Evolutionary conservation across 2,888 invertebrate genomes (phyloP).

Genomic region (Drosophila suboccidentalis): DNA sequence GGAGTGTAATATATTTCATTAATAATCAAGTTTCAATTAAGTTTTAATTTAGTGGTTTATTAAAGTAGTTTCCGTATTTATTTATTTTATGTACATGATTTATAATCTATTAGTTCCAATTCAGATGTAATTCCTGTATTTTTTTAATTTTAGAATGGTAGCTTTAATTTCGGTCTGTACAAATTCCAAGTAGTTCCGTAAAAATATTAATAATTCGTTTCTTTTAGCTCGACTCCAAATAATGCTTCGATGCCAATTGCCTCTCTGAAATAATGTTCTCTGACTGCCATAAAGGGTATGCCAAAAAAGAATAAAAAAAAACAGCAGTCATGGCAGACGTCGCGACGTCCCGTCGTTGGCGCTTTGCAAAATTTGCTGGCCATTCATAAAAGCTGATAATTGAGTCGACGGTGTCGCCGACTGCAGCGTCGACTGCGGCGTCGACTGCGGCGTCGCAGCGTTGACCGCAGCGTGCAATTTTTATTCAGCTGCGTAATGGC

Average conservation of each 20-base stretch:
- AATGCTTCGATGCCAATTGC: background rate
- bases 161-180: too few species aligned
- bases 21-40: too few species aligned
- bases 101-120: too few species aligned
- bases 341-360: slow-evolving; percentile 34
- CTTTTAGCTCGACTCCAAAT: background rate
- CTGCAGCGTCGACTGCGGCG: slow-evolving; percentile 3
- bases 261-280: background rate
- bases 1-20: too few species aligned
- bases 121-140: too few species aligned
- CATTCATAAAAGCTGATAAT: slow-evolving; percentile 77
- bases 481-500: slow-evolving; percentile 61
- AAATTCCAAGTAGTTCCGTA: too few species aligned
- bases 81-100: too few species aligned
- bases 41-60: too few species aligned
- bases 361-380: slow-evolving; percentile 68
- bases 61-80: too few species aligned
- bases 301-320: slow-evolving; percentile 17
- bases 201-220: too few species aligned
- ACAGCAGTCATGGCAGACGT: slow-evolving; percentile 42
- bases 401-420: slow-evolving; percentile 58
- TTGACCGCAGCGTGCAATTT: slow-evolving; percentile 57
- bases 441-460: slow-evolving; percentile 24
- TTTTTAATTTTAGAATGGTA: too few species aligned
- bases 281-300: background rate